Conservation (phyloP, 2,113 vertebrate genomes). For the Alosa alosa region DNA sequence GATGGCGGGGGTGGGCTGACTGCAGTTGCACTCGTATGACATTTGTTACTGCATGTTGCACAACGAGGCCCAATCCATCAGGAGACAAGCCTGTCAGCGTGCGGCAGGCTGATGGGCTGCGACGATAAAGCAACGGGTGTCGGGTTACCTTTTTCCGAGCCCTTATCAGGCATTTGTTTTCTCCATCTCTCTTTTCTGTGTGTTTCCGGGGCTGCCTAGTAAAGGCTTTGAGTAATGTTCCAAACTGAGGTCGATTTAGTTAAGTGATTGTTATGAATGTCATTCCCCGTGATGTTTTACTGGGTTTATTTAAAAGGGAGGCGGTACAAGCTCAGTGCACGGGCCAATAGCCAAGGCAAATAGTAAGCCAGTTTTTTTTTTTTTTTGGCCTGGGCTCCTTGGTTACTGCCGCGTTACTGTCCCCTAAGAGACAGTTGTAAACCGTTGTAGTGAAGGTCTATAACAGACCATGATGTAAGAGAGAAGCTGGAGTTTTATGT, state of each 20-base stretch:
- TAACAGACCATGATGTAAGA: neutral
- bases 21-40: constrained; percentile 12
- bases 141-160: constrained; percentile 10
- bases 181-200: neutral
- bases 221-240: neutral
- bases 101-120: neutral
- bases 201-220: neutral
- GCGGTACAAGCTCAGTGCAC: neutral
- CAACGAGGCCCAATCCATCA: constrained; percentile 12
- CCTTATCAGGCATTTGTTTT: constrained; percentile 8
- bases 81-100: neutral
- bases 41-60: constrained; percentile 18
- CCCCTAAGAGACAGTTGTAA: neutral
- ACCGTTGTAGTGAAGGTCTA: neutral
- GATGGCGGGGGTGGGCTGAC: neutral
- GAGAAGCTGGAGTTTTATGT: neutral
- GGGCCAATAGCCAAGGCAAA: neutral
- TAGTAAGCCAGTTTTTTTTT: neutral
- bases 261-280: neutral
- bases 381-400: neutral
- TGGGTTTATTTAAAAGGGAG: neutral
- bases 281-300: neutral
- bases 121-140: neutral
- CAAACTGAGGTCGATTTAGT: neutral
- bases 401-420: neutral